Base-by-base conservation (phyloP, 2,888 invertebrate genomes). In the Lithophane leautieri region DNA sequence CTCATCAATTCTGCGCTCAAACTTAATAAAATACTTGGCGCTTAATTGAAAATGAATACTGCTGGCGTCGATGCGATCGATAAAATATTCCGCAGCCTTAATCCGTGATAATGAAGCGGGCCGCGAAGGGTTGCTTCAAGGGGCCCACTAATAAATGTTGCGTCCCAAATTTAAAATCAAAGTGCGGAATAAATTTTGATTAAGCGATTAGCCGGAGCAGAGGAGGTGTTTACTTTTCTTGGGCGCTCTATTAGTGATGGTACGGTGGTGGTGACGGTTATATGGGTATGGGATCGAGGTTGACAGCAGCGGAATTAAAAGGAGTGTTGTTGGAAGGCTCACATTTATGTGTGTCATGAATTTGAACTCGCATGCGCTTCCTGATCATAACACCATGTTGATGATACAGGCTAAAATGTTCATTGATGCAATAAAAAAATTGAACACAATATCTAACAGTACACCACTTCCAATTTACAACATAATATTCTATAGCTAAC, bases 11-110 rank as follows among this genome's bases (percentile, higher is more conserved):
- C 94, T 92, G 93, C 94, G 94, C 93, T 94, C 94, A 92, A 95
- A 96, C 96, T 96, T 96, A 96, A 96, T 96, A 96, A 96, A 96
- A 96, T 96, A 96, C 96, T 96, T 96, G 94, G 94, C 93, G 95
- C 96, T 96, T 96, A 96, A 96, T 96, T 96, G 96, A 96, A 96
- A 96, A 96, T 96, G 96, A 96, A 96, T 96, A 96, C 96, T 95
- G 94, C 93, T 92, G 88, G 89, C 90, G 91, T 91, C 92, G 92
- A 94, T 92, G 90, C 94, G 96, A 96, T 96, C 96, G 96, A 96
- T 96, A 94, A 94, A 96, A 95, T 96, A 96, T 96, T 95, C 96
- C 96, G 91, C 95, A 95, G 95, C 94, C 93, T 95, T 96, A 96
- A 96, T 96, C 96, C 96, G 92, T 95, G 96, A 96, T 96, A 96